These are phyloP conservation scores for Conomelus anceps DNA, from an alignment of 2,888 invertebrate genomes.

Conservation along the genomic window DNA sequence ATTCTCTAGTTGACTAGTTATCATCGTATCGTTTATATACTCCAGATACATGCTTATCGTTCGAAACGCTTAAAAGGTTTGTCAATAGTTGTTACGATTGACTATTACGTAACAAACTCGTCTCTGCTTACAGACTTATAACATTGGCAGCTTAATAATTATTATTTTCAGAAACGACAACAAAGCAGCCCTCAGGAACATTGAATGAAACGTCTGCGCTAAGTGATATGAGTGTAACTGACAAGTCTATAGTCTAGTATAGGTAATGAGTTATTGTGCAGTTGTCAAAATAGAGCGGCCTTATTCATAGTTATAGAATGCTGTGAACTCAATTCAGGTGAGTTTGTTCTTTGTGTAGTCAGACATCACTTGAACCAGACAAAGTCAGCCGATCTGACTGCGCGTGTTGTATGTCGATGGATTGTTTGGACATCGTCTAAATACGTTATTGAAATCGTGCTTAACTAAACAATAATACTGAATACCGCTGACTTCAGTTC, in stretches of 20 bases:
- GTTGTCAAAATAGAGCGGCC: background rate
- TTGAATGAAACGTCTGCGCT: background rate
- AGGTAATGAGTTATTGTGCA: background rate
- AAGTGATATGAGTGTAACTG: background rate
- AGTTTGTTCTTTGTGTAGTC: background rate
- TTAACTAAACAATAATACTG: no score
- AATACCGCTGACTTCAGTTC: no score
- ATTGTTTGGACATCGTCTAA: no score
- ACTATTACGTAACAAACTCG: background rate
- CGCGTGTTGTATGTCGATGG: no score
- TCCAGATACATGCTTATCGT: no score
- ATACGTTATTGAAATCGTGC: no score
- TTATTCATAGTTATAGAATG: no score
- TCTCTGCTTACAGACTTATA: background rate
- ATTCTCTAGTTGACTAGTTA: no score
- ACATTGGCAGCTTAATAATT: background rate
- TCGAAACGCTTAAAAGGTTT: no score
- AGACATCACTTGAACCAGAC: background rate
- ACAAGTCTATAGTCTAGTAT: background rate
- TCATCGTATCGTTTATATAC: no score
- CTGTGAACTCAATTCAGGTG: background rate
- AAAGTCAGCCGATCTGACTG: background rate
- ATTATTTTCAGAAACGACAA: no score
- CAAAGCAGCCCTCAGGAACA: background rate
- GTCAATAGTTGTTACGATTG: no score